A percentile compares a stretch with the other conserved stretches of the same genome.
Evolutionary conservation across 2,888 invertebrate species (phyloP).

Genomic region (Aphodius granarius): DNA sequence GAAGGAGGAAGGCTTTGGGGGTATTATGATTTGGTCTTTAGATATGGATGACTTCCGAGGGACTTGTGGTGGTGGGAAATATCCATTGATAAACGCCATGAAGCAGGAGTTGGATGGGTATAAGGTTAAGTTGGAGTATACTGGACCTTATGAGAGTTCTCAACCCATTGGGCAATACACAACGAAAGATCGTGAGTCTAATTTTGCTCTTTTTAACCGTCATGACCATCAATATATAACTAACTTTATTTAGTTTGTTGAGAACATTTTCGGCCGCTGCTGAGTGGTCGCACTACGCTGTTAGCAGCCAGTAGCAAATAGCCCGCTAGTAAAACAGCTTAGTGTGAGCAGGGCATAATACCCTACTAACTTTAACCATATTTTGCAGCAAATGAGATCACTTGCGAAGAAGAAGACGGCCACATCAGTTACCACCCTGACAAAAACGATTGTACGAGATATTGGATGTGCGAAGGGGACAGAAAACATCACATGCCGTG

Average conservation of each 20-base stretch:
- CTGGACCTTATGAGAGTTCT: conserved; percentile 82
- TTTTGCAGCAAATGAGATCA: conserved; percentile 79
- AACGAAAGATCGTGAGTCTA: conserved; percentile 83
- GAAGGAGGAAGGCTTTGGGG: conserved; percentile 91
- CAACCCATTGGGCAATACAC: conserved; percentile 76
- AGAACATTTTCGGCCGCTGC: too few relatives aligned
- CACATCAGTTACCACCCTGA: conserved; percentile 93
- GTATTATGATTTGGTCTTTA: conserved; percentile 96
- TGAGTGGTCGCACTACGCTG: too few relatives aligned
- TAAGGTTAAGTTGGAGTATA: conserved; percentile 78
- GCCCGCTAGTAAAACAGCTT: too few relatives aligned
- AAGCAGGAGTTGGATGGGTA: conserved; percentile 83
- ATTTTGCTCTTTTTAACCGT: background rate
- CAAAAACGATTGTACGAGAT: conserved; percentile 89
- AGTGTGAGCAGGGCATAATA: background rate
- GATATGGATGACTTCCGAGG: conserved; percentile 96
- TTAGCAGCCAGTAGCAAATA: too few relatives aligned
- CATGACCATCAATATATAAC: background rate
- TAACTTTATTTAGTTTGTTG: conserved; percentile 1
- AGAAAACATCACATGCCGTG: conserved; percentile 96
- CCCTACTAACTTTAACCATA: background rate
- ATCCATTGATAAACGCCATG: conserved; percentile 85
- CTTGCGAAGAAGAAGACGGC: conserved; percentile 92
- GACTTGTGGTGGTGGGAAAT: conserved; percentile 87
- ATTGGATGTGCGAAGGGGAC: conserved; percentile 96